These are phyloP conservation scores for Patella caerulea DNA, from an alignment of 2,888 invertebrate genomes.

Conservation along the genomic window DNA sequence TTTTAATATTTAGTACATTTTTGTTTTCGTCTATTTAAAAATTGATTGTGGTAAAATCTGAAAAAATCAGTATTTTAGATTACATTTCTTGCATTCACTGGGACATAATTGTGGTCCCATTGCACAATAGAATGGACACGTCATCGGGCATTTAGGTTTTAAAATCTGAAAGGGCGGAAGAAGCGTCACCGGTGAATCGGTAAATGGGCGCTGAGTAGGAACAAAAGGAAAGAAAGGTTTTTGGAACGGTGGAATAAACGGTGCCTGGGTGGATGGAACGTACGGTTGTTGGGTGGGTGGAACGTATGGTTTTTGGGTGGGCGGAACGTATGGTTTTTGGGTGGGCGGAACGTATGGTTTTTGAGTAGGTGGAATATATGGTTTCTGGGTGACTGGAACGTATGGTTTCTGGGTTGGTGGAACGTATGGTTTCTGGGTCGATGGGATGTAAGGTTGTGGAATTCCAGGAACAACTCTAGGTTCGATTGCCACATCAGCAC, in stretches of 20 bases:
- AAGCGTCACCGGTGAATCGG: too few species aligned
- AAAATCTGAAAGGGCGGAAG: too few species aligned
- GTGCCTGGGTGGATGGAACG: not conserved
- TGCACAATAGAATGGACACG: too few species aligned
- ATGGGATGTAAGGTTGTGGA: not conserved
- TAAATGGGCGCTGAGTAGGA: not conserved
- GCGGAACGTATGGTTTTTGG: not conserved
- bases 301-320: not conserved
- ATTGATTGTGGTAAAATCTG: too few species aligned
- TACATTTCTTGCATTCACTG: too few species aligned
- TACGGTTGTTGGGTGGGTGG: not conserved
- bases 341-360: not conserved
- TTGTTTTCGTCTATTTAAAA: too few species aligned
- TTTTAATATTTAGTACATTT: too few species aligned
- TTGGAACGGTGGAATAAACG: not conserved
- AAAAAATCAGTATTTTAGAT: too few species aligned
- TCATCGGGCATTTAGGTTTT: too few species aligned
- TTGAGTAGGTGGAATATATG: not conserved
- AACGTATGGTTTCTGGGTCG: conserved; percentile 2
- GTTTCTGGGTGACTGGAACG: not conserved
- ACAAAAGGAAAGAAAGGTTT: not conserved
- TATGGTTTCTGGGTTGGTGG: conserved; percentile 3
- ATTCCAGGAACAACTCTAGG: not conserved
- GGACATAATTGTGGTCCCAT: too few species aligned
- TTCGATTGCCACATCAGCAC: conserved; percentile 32